Evolutionary conservation across 2,888 invertebrate genomes (phyloP).

Genomic region (Cephalotes varians): DNA sequence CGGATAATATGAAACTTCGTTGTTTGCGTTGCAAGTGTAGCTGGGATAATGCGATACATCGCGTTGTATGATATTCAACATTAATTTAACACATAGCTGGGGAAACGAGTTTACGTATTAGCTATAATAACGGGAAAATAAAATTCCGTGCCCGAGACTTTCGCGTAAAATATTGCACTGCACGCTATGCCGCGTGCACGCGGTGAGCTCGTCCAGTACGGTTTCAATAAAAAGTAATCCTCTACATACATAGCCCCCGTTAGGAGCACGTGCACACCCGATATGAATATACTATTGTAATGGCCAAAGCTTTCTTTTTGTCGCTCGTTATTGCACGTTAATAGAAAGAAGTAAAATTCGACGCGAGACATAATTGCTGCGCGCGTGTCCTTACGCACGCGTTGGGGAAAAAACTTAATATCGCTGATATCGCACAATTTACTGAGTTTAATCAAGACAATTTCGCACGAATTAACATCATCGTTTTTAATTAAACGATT

Average conservation of each 20-base stretch:
- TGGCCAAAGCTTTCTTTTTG: conserved; percentile 38
- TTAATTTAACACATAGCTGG: conserved; percentile 47
- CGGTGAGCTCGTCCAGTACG: conserved; percentile 57
- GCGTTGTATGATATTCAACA: conserved; percentile 21
- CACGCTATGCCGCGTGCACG: conserved; percentile 57
- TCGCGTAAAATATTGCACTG: conserved; percentile 63
- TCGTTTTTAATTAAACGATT: conserved; percentile 20
- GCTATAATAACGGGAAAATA: conserved; percentile 43
- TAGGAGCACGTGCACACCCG: conserved; percentile 54
- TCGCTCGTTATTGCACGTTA: conserved; percentile 62
- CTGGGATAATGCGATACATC: conserved; percentile 28
- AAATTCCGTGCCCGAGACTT: conserved; percentile 54
- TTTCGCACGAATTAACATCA: conserved; percentile 31
- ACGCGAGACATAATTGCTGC: conserved; percentile 51
- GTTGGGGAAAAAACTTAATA: background rate
- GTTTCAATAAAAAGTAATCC: conserved; percentile 69
- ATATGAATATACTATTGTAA: conserved; percentile 55
- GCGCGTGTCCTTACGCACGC: background rate
- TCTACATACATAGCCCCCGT: conserved; percentile 56
- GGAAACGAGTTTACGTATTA: conserved; percentile 37
- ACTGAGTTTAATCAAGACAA: conserved; percentile 27
- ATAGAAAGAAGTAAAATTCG: conserved; percentile 55
- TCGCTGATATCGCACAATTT: conserved; percentile 27
- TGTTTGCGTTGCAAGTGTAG: background rate
- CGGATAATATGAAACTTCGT: background rate